Conservation (phyloP, 2,797 vertebrate genomes). For the Paedocypris micromegethes region DNA sequence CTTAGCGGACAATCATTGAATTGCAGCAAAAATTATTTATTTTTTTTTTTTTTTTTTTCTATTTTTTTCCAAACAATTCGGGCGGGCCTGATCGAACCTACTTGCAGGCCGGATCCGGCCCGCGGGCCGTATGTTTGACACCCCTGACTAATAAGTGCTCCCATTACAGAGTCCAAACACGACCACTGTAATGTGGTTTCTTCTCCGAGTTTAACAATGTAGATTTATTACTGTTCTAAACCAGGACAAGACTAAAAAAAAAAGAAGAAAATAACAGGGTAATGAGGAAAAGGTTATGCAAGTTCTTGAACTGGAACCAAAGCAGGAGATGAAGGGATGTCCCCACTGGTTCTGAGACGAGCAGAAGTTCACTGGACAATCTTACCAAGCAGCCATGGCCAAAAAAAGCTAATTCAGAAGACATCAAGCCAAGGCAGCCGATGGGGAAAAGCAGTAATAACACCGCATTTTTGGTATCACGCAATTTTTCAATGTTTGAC, state of each 20-base stretch:
- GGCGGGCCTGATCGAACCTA: too few species aligned
- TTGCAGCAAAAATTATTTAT: too few species aligned
- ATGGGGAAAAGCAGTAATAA: slow-evolving; percentile 3
- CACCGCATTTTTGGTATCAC: slow-evolving; percentile 39
- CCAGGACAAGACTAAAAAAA: slow-evolving; percentile 57
- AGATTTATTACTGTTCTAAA: slow-evolving; percentile 70
- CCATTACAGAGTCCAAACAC: slow-evolving; percentile 71
- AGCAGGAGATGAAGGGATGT: slow-evolving; percentile 48
- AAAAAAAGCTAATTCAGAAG: slow-evolving; percentile 33
- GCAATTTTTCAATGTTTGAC: slow-evolving; percentile 35
- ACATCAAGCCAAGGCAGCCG: slow-evolving; percentile 41
- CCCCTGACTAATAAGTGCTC: slow-evolving; percentile 82
- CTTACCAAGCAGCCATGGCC: slow-evolving; percentile 27
- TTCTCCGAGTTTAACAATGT: slow-evolving; percentile 69
- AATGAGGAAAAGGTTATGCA: slow-evolving; percentile 58
- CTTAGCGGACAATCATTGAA: too few species aligned
- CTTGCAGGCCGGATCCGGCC: too few species aligned
- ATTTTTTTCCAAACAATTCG: too few species aligned
- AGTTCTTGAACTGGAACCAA: slow-evolving; percentile 52
- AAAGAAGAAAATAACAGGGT: slow-evolving; percentile 37
- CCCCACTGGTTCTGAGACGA: slow-evolving; percentile 36
- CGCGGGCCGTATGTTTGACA: too few species aligned
- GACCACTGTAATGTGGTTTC: slow-evolving; percentile 59
- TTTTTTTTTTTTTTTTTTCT: too few species aligned
- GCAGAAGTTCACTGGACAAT: slow-evolving; percentile 40